Evolutionary conservation across 2,888 invertebrate genomes (phyloP), one percentile per base, ranked within the genome.

Genomic region (Dryobotodes eremita): DNA sequence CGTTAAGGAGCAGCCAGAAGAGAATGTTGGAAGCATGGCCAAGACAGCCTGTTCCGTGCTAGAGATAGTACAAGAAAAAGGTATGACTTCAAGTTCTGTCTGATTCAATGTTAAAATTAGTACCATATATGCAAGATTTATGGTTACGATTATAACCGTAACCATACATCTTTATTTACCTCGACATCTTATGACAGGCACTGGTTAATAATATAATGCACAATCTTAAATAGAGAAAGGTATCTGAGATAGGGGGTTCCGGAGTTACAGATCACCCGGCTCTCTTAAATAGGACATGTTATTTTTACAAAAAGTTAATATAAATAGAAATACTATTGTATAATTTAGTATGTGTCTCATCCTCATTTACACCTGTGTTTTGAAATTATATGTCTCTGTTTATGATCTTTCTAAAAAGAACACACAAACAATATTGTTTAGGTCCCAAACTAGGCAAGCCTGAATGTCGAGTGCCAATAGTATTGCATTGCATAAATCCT

Each of bases 41-140:
- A 89, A 86, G 23, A 93, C 93, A 0, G 94, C 94, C 17, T 87
- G 94, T 0, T 92, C 93, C 1, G 88, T 92, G 89, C 87, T 94
- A 0, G 92, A 92, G 75, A 85, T 92, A 20, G 86, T 90, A 0
- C 90, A 92, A 72, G 82, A 88, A 26, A 92, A 92, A 87, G 94
- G 94, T 79, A 57, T 6, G 36, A 26, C n/a, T 76, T 15, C 5
- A 53, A 26, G 1, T 20, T 17, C 11, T 57, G 11, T 17, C 6
- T 23, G 1, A 46, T 77, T n/a, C 17, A 57, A 42, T 50, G 2
- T 17, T 20, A 26, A 15, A 69, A 72, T 69, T n/a, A 48, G 20
- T 48, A 68, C 20, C 65, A 15, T 42, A 15, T 5, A n/a, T n/a
- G n/a, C n/a, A n/a, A n/a, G n/a, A n/a, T n/a, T n/a, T n/a, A n/a